Conservation (phyloP, 2,888 invertebrate genomes). For the Calameuta pallipes region DNA sequence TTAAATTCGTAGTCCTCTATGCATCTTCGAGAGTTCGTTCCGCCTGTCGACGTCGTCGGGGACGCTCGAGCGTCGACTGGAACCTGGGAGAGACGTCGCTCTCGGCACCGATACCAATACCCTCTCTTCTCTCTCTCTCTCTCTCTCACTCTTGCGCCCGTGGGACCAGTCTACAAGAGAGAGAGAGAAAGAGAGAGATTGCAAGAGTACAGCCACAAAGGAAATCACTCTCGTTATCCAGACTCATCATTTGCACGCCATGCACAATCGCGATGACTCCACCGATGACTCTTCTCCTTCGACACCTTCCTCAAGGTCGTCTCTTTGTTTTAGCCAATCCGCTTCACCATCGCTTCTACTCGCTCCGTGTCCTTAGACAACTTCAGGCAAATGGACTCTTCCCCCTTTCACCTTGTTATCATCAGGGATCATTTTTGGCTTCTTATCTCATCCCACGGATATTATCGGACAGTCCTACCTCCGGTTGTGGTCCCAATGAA, state of each 20-base stretch:
- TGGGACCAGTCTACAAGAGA: background rate
- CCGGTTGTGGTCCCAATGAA: background rate
- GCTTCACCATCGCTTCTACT: background rate
- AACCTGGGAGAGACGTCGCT: background rate
- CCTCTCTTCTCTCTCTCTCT: background rate
- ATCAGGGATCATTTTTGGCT: background rate
- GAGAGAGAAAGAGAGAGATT: background rate
- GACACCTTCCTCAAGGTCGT: constrained; percentile 3
- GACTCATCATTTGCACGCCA: background rate
- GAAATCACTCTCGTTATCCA: background rate
- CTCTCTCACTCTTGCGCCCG: background rate
- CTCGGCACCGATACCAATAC: background rate
- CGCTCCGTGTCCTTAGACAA: background rate
- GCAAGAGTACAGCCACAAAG: background rate
- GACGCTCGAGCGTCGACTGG: background rate
- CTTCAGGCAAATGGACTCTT: background rate
- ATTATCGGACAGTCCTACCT: background rate
- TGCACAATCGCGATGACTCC: background rate
- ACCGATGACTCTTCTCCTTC: constrained; percentile 1
- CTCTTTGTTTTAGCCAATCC: background rate
- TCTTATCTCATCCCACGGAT: background rate
- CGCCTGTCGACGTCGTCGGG: background rate
- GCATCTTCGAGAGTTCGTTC: background rate
- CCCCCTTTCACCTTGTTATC: background rate
- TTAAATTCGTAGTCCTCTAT: background rate